phyloP scores from a whole-genome alignment of 1,140 invertebrate genomes.

The Phocides pigmalion region DNA sequence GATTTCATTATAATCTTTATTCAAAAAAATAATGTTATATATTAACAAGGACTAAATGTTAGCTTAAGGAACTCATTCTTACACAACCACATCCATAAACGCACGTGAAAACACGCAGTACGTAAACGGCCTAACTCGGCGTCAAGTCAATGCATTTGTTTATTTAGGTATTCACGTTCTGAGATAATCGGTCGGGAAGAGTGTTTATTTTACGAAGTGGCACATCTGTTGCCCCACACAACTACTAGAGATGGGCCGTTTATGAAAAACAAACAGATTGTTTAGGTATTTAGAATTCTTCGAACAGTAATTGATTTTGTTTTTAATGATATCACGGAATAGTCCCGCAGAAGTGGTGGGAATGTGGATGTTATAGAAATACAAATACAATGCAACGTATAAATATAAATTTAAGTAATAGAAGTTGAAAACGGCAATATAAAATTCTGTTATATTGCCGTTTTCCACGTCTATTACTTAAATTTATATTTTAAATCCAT shows the following conservation, averaged over 20 bases:
- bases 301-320: background rate
- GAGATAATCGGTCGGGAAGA: slow-evolving; percentile 38
- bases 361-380: too few relatives aligned
- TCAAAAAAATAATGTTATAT: too few relatives aligned
- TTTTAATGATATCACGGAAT: background rate
- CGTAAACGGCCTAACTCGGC: background rate
- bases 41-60: too few relatives aligned
- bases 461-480: too few relatives aligned
- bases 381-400: too few relatives aligned
- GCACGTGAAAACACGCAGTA: background rate
- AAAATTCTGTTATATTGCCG: too few relatives aligned
- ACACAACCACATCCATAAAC: too few relatives aligned
- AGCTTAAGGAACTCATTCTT: too few relatives aligned
- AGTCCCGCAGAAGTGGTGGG: background rate
- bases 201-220: slow-evolving; percentile 49
- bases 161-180: slow-evolving; percentile 41
- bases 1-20: too few relatives aligned
- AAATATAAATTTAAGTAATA: too few relatives aligned
- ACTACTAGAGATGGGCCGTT: slow-evolving; percentile 13
- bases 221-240: slow-evolving; percentile 38
- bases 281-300: slow-evolving; percentile 5
- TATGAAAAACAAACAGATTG: slow-evolving; percentile 23
- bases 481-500: too few relatives aligned
- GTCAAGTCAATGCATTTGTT: slow-evolving; percentile 29
- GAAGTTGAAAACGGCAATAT: too few relatives aligned